phyloP scores from a whole-genome alignment of 2,113 vertebrate species.

The Oncorhynchus tshawytscha region DNA sequence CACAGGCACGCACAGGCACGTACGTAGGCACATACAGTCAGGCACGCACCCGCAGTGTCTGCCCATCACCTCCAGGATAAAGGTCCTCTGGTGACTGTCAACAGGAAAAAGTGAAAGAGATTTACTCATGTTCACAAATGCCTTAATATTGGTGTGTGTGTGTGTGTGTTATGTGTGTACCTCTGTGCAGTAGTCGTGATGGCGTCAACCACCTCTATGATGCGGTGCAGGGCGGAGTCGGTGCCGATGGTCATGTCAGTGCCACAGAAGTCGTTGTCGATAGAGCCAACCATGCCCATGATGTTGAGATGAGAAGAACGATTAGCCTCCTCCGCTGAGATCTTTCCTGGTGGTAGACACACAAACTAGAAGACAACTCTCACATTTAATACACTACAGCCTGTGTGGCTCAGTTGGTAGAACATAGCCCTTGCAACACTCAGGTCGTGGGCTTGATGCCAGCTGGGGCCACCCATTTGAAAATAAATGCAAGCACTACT shows the following conservation, averaged over 20 bases:
- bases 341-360: conserved; percentile 71
- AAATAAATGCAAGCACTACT: no score
- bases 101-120: background rate
- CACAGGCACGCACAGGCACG: background rate
- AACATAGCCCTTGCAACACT: no score
- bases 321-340: conserved; percentile 77
- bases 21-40: background rate
- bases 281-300: conserved; percentile 94
- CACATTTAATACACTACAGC: no score
- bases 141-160: background rate
- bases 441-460: no score
- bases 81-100: conserved; percentile 92
- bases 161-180: conserved; percentile 54
- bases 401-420: no score
- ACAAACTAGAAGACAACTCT: no score
- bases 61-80: conserved; percentile 96
- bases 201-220: conserved; percentile 92
- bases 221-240: conserved; percentile 92
- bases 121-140: background rate
- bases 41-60: conserved; percentile 89
- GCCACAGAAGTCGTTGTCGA: conserved; percentile 97
- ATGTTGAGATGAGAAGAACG: conserved; percentile 85
- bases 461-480: no score
- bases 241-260: conserved; percentile 98
- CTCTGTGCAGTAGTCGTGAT: conserved; percentile 96